phyloP scores from a whole-genome alignment of 2,113 vertebrate genomes.

The Peromyscus leucopus region DNA sequence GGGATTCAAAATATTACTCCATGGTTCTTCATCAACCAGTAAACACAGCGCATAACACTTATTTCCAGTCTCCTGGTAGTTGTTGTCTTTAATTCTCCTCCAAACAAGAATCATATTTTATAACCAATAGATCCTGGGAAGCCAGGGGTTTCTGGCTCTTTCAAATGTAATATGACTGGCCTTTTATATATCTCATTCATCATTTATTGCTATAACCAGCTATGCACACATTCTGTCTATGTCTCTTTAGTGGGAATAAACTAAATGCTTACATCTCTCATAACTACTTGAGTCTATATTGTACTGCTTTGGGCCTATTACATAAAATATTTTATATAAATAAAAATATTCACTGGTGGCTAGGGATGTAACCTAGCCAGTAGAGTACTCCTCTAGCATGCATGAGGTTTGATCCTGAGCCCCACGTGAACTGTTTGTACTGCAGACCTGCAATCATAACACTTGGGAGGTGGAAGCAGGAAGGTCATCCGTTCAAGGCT shows the following conservation, averaged over 20 bases:
- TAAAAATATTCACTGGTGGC: neutral
- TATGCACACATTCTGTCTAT: neutral
- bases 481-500: neutral
- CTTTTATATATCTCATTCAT: neutral
- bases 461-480: too few relatives aligned
- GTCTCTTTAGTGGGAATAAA: conserved; percentile 30
- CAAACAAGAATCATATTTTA: conserved; percentile 16
- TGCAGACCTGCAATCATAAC: neutral
- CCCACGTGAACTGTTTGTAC: neutral
- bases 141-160: conserved; percentile 14
- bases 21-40: conserved; percentile 21
- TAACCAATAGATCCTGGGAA: neutral
- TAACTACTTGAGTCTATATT: neutral
- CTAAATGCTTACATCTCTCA: neutral
- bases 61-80: conserved; percentile 42
- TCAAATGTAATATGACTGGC: neutral
- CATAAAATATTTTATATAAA: conserved; percentile 12
- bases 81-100: conserved; percentile 32
- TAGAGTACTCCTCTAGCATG: neutral
- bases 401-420: neutral
- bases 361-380: neutral
- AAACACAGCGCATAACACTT: conserved; percentile 26
- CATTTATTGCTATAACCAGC: conserved; percentile 11
- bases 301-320: neutral
- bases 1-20: conserved; percentile 45